These are phyloP conservation scores for Volucella inanis DNA, from an alignment of 2,888 invertebrate species.

Conservation along the genomic window DNA sequence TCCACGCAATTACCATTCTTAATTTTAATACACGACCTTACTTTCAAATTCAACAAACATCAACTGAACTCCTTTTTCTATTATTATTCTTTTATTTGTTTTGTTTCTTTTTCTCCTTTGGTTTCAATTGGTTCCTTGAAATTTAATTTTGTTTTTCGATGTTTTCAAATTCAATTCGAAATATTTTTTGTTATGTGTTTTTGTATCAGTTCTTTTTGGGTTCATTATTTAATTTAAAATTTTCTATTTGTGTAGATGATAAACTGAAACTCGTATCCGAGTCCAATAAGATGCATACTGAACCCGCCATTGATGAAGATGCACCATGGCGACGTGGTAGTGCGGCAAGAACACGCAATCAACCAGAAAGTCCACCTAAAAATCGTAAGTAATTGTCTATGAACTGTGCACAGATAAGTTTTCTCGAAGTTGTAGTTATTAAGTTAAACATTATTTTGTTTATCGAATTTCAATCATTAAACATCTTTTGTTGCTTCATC, in stretches of 20 bases:
- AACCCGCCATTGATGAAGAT: slow-evolving; percentile 84
- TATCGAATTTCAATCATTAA: too few species aligned
- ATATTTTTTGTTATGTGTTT: background rate
- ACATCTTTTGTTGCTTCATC: too few species aligned
- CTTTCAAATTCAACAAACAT: too few species aligned
- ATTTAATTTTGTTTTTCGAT: too few species aligned
- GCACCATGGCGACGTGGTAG: slow-evolving; percentile 88
- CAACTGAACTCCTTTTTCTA: too few species aligned
- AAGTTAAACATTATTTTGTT: too few species aligned
- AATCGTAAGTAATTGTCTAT: slow-evolving; percentile 82
- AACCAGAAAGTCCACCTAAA: slow-evolving; percentile 84
- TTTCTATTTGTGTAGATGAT: slow-evolving; percentile 77
- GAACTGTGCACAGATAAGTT: background rate
- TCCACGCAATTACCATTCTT: too few species aligned
- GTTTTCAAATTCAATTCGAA: too few species aligned
- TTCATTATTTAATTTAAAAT: background rate
- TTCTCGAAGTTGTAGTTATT: background rate
- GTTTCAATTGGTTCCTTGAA: too few species aligned
- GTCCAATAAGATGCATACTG: slow-evolving; percentile 79
- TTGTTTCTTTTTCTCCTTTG: too few species aligned
- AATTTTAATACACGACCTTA: too few species aligned
- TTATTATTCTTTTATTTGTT: too few species aligned
- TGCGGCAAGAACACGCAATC: slow-evolving; percentile 84
- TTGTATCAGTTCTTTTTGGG: background rate
- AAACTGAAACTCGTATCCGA: slow-evolving; percentile 77